Evolutionary conservation across 1,140 invertebrate species (phyloP).

Genomic region (Gryon sp.): DNA sequence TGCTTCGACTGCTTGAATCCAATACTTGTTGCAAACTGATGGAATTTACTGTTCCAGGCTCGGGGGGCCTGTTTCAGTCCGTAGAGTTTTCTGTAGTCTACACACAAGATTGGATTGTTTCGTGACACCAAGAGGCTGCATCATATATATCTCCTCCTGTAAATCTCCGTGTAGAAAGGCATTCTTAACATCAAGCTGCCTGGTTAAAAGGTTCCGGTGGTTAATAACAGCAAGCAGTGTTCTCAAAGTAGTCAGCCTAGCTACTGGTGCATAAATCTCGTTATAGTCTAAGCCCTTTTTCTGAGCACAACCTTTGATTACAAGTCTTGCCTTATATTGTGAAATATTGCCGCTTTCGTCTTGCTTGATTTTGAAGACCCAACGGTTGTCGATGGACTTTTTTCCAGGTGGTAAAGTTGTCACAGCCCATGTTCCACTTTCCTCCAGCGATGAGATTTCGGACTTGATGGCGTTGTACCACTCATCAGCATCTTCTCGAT

Average conservation of each 20-base stretch:
- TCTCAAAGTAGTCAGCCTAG: conserved; percentile 70
- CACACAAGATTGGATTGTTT: conserved; percentile 26
- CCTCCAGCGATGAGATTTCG: conserved; percentile 66
- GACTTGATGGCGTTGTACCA: conserved; percentile 61
- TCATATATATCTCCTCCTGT: conserved; percentile 75
- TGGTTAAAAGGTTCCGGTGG: background rate
- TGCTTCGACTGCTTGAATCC: conserved; percentile 47
- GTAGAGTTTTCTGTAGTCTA: conserved; percentile 67
- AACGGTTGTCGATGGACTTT: conserved; percentile 68
- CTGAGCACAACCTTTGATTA: conserved; percentile 63
- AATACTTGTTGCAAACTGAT: conserved; percentile 26
- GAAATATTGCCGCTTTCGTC: conserved; percentile 15
- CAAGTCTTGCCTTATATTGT: conserved; percentile 64
- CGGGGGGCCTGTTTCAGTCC: conserved; percentile 69
- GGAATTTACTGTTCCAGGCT: conserved; percentile 65
- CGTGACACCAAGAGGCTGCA: conserved; percentile 57
- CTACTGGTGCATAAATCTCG: conserved; percentile 64
- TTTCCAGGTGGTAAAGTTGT: conserved; percentile 60
- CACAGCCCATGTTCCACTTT: conserved; percentile 73
- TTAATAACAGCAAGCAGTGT: conserved; percentile 41
- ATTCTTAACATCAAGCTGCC: conserved; percentile 38
- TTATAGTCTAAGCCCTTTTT: conserved; percentile 40
- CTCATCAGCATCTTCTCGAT: conserved; percentile 1
- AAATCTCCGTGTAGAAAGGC: conserved; percentile 53
- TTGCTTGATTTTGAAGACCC: conserved; percentile 63